Conservation (phyloP, 2,888 invertebrate genomes). For the Colostygia pectinataria region DNA sequence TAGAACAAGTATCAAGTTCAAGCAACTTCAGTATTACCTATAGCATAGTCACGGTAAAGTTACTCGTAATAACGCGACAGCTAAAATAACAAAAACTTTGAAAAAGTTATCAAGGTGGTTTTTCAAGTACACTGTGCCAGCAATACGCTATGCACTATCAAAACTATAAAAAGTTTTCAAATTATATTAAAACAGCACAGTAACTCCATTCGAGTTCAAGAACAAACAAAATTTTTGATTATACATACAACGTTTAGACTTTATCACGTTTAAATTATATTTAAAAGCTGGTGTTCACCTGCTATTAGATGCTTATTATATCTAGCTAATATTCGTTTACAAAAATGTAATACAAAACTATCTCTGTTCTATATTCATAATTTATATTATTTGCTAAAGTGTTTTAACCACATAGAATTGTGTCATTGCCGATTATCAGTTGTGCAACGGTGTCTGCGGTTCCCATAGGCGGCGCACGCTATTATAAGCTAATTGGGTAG, state of each 20-base stretch:
- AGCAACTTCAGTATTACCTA: too few relatives aligned
- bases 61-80: too few relatives aligned
- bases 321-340: too few relatives aligned
- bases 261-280: constrained; percentile 19
- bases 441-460: constrained; percentile 61
- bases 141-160: constrained; percentile 11
- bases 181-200: constrained; percentile 8
- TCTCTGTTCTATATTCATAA: too few relatives aligned
- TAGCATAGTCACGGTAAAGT: too few relatives aligned
- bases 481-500: constrained; percentile 66
- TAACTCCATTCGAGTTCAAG: constrained; percentile 16
- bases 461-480: constrained; percentile 63
- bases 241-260: constrained; percentile 17
- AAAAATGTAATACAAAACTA: too few relatives aligned
- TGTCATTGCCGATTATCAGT: constrained; percentile 71
- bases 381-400: too few relatives aligned
- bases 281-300: too few relatives aligned
- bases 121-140: constrained; percentile 10
- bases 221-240: constrained; percentile 16
- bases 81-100: too few relatives aligned
- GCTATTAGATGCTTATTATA: too few relatives aligned
- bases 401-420: constrained; percentile 51
- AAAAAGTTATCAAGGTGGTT: constrained; percentile 1
- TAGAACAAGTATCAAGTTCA: too few relatives aligned
- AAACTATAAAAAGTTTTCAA: constrained; percentile 11